Evolutionary conservation across 2,888 invertebrate species (phyloP).

Genomic region (Pheosia tremula): DNA sequence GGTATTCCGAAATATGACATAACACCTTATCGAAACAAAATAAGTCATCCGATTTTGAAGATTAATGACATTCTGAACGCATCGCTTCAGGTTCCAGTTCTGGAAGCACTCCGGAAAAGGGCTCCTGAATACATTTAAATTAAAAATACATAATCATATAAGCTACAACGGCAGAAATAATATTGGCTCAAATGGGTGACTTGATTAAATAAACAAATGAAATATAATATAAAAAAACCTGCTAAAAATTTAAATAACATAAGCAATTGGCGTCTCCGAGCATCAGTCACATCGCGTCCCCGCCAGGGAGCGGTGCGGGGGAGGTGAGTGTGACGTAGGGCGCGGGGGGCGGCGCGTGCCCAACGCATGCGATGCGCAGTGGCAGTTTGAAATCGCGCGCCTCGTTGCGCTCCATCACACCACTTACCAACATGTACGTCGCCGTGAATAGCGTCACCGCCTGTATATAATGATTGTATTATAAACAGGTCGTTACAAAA

Average conservation of each 20-base stretch:
- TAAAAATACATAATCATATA: too few species aligned
- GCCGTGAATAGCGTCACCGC: constrained; percentile 67
- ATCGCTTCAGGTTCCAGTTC: too few species aligned
- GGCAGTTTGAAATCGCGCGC: constrained; percentile 36
- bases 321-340: constrained; percentile 38
- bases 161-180: background rate
- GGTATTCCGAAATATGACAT: too few species aligned
- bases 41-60: too few species aligned
- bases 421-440: constrained; percentile 59
- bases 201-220: too few species aligned
- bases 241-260: background rate
- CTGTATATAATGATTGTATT: constrained; percentile 36
- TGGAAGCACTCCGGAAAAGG: too few species aligned
- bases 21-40: too few species aligned
- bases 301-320: constrained; percentile 19
- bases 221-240: too few species aligned
- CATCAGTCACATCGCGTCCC: constrained; percentile 6
- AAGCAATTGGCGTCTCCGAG: background rate
- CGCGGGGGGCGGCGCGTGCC: constrained; percentile 25
- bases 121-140: too few species aligned
- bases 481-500: too few species aligned
- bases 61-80: too few species aligned
- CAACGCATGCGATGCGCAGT: constrained; percentile 59
- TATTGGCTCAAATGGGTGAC: background rate
- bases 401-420: constrained; percentile 53